Conservation (phyloP, 2,113 vertebrate genomes). For the Amphilophus citrinellus region DNA sequence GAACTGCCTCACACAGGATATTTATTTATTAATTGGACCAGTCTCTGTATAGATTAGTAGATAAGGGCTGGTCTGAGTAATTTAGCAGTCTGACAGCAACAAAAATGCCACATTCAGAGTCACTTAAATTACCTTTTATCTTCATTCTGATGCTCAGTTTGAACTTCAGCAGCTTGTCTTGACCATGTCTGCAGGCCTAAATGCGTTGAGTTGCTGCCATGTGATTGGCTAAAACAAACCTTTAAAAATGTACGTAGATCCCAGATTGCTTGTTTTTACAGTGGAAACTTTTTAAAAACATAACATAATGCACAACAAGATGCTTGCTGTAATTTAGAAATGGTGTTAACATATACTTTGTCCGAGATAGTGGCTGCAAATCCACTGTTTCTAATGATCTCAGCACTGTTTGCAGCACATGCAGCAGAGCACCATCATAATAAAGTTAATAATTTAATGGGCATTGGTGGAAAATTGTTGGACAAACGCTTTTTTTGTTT, state of each 20-base stretch:
- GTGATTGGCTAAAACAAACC: not conserved
- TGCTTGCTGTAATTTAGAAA: no score
- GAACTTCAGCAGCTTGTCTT: no score
- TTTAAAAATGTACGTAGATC: no score
- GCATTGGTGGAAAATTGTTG: fast-evolving
- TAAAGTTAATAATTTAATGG: not conserved
- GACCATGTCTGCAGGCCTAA: no score
- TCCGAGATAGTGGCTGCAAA: not conserved
- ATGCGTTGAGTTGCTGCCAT: not conserved
- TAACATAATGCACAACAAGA: no score
- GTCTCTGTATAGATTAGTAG: not conserved
- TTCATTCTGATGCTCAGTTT: not conserved
- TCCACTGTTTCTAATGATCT: not conserved
- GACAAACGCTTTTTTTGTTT: not conserved
- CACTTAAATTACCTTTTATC: not conserved
- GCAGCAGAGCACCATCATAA: not conserved
- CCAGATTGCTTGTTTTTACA: not conserved
- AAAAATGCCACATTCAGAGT: not conserved
- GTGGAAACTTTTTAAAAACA: not conserved
- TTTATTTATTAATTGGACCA: not conserved
- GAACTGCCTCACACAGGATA: not conserved
- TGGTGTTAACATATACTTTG: no score
- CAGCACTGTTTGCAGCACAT: not conserved
- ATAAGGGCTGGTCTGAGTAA: no score
- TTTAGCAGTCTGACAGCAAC: no score